Evolutionary conservation across 92 coral and sea anemone species (phyloP).

Genomic region (Pocillopora grandis): DNA sequence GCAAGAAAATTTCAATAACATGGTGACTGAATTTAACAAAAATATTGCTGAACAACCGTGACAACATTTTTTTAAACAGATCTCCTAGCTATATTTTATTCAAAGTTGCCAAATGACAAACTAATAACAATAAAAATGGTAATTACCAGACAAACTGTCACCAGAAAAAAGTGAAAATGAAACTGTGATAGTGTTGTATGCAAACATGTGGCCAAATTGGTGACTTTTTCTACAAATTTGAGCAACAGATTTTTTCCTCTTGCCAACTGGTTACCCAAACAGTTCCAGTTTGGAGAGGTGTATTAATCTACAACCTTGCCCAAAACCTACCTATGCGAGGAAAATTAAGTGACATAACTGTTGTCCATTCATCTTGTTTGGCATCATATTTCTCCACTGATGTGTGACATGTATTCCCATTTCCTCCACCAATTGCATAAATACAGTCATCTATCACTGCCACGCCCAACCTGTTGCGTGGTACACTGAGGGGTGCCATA

Average conservation of each 20-base stretch:
- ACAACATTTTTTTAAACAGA: too few relatives aligned
- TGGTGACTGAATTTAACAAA: too few relatives aligned
- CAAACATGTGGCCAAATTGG: too few relatives aligned
- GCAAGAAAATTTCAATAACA: too few relatives aligned
- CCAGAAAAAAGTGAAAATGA: too few relatives aligned
- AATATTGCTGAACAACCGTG: too few relatives aligned
- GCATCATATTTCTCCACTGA: slow-evolving; percentile 70
- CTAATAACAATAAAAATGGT: too few relatives aligned
- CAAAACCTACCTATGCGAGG: not conserved
- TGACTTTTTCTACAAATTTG: too few relatives aligned
- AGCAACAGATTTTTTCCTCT: not conserved
- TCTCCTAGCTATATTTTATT: too few relatives aligned
- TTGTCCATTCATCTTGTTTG: slow-evolving; percentile 66
- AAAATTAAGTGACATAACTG: slow-evolving; percentile 47
- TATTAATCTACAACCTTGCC: not conserved
- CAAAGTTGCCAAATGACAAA: too few relatives aligned
- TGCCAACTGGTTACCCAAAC: not conserved
- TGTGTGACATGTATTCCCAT: slow-evolving; percentile 58
- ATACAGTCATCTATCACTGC: slow-evolving; percentile 58
- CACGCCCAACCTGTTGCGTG: slow-evolving; percentile 81
- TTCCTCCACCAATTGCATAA: slow-evolving; percentile 84
- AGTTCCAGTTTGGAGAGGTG: not conserved
- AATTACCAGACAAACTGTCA: too few relatives aligned
- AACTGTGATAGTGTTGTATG: too few relatives aligned
- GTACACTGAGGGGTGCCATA: slow-evolving; percentile 61